Base-by-base conservation (phyloP, 2,888 invertebrate species). In the Philaethria dido region DNA sequence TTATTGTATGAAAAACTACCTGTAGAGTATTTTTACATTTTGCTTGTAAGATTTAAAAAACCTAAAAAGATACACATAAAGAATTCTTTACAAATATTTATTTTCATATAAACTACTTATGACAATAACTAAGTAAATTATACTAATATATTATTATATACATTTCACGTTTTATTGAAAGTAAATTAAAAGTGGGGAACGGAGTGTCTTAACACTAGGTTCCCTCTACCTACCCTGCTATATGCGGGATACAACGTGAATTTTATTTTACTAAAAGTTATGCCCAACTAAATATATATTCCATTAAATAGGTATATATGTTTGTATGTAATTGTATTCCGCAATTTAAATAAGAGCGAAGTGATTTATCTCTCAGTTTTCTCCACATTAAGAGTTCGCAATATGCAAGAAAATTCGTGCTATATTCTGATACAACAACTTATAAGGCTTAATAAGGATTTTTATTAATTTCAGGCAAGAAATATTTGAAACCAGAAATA, bases 1-100 rank as follows among this genome's bases (percentile, higher is more conserved):
- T 92, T 92, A 92, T 92, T 91, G 69, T 89, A 89, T 44, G 45
- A 60, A 72, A 29, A 78, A 76, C 72, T 69, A 72, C 74, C 72
- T 64, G 62, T 78, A 76, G 70, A 71, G 57, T 68, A 75, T 54
- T 68, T 74, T 70, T 74, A 69, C 60, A 57, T 69, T 62, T 68
- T 63, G 62, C 39, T 55, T 60, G 16, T 67, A 69, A 69, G 61
- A 48, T n/a, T 57, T 8, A 57, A 22, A 9, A n/a, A 42, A 22
- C 22, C n/a, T n/a, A n/a, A n/a, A n/a, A n/a, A 57, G 39, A 6
- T 36, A 55, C 4, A 9, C 36, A 20, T 13, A 16, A 54, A 20
- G 14, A 20, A 36, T 5, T 22, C 64, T 50, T 52, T 18, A 39
- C 42, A 47, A 33, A 45, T 60, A 60, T 33, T 47, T 47, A 60